phyloP scores from a whole-genome alignment of 2,888 invertebrate genomes.

The Papilio demoleus region DNA sequence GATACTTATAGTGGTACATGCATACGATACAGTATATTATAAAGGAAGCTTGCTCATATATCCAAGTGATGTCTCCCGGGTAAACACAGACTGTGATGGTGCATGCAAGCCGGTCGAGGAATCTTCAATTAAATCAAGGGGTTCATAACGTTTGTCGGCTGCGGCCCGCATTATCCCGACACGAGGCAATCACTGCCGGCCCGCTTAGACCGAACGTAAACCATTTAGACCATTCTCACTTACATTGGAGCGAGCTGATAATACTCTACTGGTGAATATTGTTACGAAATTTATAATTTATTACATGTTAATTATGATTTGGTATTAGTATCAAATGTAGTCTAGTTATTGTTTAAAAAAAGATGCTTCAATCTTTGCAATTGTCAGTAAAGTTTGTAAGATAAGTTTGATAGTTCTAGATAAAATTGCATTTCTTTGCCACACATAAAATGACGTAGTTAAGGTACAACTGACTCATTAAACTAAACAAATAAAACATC shows the following conservation, averaged over 20 bases:
- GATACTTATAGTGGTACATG: background rate
- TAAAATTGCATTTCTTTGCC: background rate
- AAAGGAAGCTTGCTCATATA: background rate
- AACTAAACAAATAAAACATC: conserved; percentile 32
- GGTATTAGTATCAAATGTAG: no score
- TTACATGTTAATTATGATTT: no score
- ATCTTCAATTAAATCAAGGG: conserved; percentile 78
- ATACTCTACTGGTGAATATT: conserved; percentile 18
- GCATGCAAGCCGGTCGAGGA: conserved; percentile 57
- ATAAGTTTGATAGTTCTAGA: background rate
- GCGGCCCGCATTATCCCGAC: conserved; percentile 72
- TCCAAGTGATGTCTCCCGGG: conserved; percentile 20
- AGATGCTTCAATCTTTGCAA: background rate
- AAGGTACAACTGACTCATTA: conserved; percentile 5
- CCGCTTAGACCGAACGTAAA: conserved; percentile 65
- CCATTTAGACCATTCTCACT: conserved; percentile 52
- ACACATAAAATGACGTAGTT: background rate
- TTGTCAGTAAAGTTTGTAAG: background rate
- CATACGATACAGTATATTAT: background rate
- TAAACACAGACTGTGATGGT: conserved; percentile 39
- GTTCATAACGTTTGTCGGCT: conserved; percentile 68
- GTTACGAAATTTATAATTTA: no score
- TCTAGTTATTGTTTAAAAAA: no score
- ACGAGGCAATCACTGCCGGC: conserved; percentile 66
- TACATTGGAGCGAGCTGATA: conserved; percentile 43